A percentile compares a stretch with the other conserved stretches of the same genome.
Conservation (phyloP, 2,888 invertebrate genomes). For the Euplagia quadripunctaria region DNA sequence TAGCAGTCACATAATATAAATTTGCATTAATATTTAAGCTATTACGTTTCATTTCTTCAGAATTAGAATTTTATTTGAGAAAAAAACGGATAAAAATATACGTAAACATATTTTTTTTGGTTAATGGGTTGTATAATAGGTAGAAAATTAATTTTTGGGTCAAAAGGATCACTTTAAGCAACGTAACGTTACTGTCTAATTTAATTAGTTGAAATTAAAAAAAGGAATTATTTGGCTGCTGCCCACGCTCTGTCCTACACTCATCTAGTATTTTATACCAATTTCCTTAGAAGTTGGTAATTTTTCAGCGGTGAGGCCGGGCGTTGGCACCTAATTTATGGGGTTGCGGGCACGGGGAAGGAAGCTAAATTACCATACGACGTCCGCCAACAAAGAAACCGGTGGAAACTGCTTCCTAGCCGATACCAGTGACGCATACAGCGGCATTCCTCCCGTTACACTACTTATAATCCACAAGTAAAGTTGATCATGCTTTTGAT, state of each 20-base stretch:
- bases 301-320: conserved; percentile 79
- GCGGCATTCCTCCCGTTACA: conserved; percentile 9
- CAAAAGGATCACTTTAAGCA: too few species aligned
- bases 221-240: background rate
- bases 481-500: background rate
- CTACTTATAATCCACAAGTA: background rate
- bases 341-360: conserved; percentile 74
- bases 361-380: conserved; percentile 84
- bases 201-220: background rate
- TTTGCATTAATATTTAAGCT: too few species aligned
- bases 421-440: conserved; percentile 69
- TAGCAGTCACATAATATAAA: too few species aligned
- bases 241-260: conserved; percentile 15
- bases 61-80: too few species aligned
- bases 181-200: background rate
- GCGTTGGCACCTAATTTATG: conserved; percentile 83
- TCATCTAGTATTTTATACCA: conserved; percentile 59
- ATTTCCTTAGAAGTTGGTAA: conserved; percentile 75
- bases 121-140: too few species aligned
- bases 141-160: too few species aligned
- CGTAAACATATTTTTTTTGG: too few species aligned
- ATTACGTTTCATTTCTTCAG: too few species aligned
- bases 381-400: conserved; percentile 79
- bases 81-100: too few species aligned
- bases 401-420: conserved; percentile 70